Base-by-base conservation (phyloP, 2,888 invertebrate species). In the Eupithecia centaureata region DNA sequence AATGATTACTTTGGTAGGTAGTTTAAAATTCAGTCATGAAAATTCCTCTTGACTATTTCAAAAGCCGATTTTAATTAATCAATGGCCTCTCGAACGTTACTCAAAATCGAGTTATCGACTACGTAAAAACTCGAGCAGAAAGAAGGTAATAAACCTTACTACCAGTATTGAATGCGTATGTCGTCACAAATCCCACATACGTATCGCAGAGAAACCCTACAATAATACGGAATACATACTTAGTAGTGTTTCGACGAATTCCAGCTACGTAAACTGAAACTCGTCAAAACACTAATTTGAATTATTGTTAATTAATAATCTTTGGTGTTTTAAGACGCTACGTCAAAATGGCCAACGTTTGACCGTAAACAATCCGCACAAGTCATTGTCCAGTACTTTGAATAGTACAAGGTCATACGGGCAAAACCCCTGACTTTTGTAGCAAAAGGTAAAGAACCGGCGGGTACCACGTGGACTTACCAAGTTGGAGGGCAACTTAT, bases 331-430 rank as follows among this genome's bases (percentile, higher is more conserved):
- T 32, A 18, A 22, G 57, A 18, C 28, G 5, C 10, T 27, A 47
- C 47, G 47, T 27, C 27, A 30, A 30, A 22, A 33, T 32, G 22
- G 32, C 33, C 30, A 57, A 4, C 15, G 30, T 30, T 57, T 57
- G 32, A 57, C 57, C 57, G 57, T 32, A 33, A 57, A 30, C 18
- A 57, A 57, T 22, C 30, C 22, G 18, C 32, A 32, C 5, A 57
- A 57, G 30, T 60, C 47, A 51, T 58, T 30, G 51, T 62, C 57
- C 30, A 51, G 15, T 32, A 35, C n/a, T 61, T 57, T 68, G 30
- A 63, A 67, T 67, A 28, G 15, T 10, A 33, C 52, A 47, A 63
- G 67, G 59, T 62, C 58, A 30, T 12, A n/a, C 42, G 54, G 65
- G 28, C 60, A 59, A 60, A 65, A 65, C 33, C 65, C 54, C 25